Percentiles rank a stretch among this genome's conserved stretches.
Evolutionary conservation across 2,797 vertebrate species (phyloP).

Genomic region (Argentina silus): DNA sequence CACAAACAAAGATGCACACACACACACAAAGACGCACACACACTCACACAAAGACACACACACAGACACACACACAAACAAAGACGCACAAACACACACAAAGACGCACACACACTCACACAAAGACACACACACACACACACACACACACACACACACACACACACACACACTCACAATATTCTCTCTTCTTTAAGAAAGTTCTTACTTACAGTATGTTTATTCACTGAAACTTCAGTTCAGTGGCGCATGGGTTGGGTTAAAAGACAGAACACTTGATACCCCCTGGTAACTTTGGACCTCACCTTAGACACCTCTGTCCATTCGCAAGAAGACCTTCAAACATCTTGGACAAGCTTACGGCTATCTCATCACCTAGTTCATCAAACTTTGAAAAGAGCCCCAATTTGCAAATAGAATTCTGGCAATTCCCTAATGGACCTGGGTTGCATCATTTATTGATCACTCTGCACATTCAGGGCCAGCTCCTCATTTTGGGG

Average conservation of each 20-base stretch:
- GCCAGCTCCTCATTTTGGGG: slow-evolving; percentile 51
- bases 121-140: not conserved
- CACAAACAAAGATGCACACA: too few species aligned
- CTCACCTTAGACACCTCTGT: slow-evolving; percentile 3
- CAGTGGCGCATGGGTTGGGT: not conserved
- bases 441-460: slow-evolving; percentile 63
- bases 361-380: slow-evolving; percentile 28
- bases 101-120: not conserved
- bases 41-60: too few species aligned
- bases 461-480: slow-evolving; percentile 45
- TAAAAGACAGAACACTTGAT: slow-evolving; percentile 1
- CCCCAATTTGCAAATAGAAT: slow-evolving; percentile 53
- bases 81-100: not conserved
- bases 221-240: not conserved
- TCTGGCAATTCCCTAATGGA: slow-evolving; percentile 67
- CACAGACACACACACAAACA: not conserved
- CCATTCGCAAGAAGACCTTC: slow-evolving; percentile 23
- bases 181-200: not conserved
- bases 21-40: too few species aligned
- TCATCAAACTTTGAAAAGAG: slow-evolving; percentile 69
- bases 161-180: not conserved
- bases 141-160: not conserved
- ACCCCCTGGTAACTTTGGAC: not conserved
- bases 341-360: slow-evolving; percentile 13
- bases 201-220: not conserved